Percentiles rank a stretch among this genome's conserved stretches.
phyloP scores from a whole-genome alignment of 1,140 invertebrate species.

The Pissodes strobi region DNA sequence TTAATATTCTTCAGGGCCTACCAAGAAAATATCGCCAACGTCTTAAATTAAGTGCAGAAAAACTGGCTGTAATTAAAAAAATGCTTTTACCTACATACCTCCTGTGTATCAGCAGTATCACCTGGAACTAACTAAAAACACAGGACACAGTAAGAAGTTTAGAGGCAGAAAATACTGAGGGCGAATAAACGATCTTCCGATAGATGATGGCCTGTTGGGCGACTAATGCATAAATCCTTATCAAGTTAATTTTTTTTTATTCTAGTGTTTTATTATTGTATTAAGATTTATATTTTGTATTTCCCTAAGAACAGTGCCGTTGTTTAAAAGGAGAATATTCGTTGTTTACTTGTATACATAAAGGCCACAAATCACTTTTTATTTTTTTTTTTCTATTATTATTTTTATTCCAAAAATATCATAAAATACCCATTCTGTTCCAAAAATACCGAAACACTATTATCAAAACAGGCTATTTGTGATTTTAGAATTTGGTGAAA shows the following conservation, averaged over 20 bases:
- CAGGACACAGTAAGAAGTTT: not conserved
- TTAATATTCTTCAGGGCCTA: not conserved
- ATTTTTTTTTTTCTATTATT: slow-evolving; percentile 1
- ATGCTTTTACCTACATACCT: not conserved
- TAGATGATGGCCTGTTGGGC: not conserved
- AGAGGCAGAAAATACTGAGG: not conserved
- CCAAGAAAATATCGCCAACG: not conserved
- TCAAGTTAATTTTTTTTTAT: no score
- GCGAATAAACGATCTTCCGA: no score
- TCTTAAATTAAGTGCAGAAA: not conserved
- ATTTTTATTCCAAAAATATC: not conserved
- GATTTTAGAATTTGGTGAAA: no score
- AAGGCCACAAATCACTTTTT: not conserved
- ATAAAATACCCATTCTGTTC: not conserved
- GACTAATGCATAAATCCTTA: no score
- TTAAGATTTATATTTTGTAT: not conserved
- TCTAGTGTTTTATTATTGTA: not conserved
- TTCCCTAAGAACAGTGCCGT: not conserved
- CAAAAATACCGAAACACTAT: not conserved
- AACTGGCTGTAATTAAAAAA: no score
- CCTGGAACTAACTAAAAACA: not conserved
- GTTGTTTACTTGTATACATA: not conserved
- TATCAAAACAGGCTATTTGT: not conserved
- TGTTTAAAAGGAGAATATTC: not conserved
- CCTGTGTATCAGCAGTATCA: no score